Evolutionary conservation across 2,888 invertebrate species (phyloP).

Genomic region (Cantharis rustica): DNA sequence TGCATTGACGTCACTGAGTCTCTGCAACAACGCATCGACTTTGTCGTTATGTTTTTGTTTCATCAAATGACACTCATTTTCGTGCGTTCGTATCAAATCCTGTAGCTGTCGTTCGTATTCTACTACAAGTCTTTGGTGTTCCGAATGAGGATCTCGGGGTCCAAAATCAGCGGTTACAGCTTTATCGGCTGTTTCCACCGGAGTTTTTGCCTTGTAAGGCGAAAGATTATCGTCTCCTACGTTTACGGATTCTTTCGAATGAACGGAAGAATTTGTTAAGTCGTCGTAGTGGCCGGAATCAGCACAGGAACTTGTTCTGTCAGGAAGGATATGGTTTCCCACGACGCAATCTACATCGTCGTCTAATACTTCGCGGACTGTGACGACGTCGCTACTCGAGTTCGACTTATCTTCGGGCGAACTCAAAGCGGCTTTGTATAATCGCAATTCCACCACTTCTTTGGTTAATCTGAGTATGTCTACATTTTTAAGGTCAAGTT

Average conservation of each 20-base stretch:
- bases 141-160: constrained; percentile 63
- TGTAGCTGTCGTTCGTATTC: constrained; percentile 77
- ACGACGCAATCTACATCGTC: constrained; percentile 38
- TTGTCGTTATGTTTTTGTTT: constrained; percentile 81
- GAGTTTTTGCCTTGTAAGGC: constrained; percentile 40
- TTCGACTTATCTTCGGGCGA: constrained; percentile 82
- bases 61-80: constrained; percentile 72
- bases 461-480: constrained; percentile 72
- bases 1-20: constrained; percentile 75
- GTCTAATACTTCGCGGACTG: constrained; percentile 71
- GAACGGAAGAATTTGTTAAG: constrained; percentile 73
- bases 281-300: constrained; percentile 90
- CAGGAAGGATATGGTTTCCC: constrained; percentile 33
- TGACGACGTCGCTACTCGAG: constrained; percentile 57
- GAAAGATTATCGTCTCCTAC: constrained; percentile 42
- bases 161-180: constrained; percentile 44
- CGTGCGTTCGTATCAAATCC: constrained; percentile 69
- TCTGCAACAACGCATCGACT: constrained; percentile 73
- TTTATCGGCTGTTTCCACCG: constrained; percentile 42
- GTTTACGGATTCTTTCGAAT: constrained; percentile 75
- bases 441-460: constrained; percentile 75
- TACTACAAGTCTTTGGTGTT: constrained; percentile 70
- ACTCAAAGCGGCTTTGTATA: constrained; percentile 79
- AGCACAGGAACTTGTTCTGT: constrained; percentile 76
- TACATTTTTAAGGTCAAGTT: constrained; percentile 80